Conservation (phyloP, 1,140 invertebrate genomes). For the Nasonia giraulti region DNA sequence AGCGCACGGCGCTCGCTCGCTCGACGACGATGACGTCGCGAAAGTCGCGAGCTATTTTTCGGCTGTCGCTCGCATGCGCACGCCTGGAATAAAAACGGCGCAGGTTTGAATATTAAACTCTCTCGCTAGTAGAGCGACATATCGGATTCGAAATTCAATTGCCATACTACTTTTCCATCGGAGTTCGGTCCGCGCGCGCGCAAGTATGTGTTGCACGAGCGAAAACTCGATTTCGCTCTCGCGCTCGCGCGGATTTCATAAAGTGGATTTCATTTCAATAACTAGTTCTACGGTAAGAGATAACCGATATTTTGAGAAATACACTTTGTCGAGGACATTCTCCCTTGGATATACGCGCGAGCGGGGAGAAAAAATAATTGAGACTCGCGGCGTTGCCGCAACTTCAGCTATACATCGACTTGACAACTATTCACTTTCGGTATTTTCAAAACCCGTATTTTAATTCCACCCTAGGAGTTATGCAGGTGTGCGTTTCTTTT, state of each 20-base stretch:
- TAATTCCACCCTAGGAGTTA: not conserved
- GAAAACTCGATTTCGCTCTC: conserved; percentile 38
- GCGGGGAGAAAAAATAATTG: conserved; percentile 22
- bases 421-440: conserved; percentile 1
- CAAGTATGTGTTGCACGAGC: conserved; percentile 3
- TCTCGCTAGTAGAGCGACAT: not conserved
- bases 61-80: not conserved
- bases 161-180: not conserved
- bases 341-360: conserved; percentile 23
- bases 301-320: conserved; percentile 45
- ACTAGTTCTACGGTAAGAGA: conserved; percentile 29
- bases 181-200: not conserved
- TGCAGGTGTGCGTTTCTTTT: not conserved
- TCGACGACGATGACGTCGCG: not conserved
- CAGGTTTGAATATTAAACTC: conserved; percentile 6
- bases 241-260: conserved; percentile 41
- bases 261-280: conserved; percentile 50
- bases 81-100: not conserved
- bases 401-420: not conserved
- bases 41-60: not conserved
- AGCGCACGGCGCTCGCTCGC: not conserved
- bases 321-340: conserved; percentile 48
- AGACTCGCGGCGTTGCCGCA: conserved; percentile 18
- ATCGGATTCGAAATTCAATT: conserved; percentile 24
- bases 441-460: conserved; percentile 4